A percentile compares a stretch with the other conserved stretches of the same genome.
These are phyloP conservation scores for Dryobates pubescens DNA, from an alignment of 2,797 vertebrate species.

Conservation along the genomic window DNA sequence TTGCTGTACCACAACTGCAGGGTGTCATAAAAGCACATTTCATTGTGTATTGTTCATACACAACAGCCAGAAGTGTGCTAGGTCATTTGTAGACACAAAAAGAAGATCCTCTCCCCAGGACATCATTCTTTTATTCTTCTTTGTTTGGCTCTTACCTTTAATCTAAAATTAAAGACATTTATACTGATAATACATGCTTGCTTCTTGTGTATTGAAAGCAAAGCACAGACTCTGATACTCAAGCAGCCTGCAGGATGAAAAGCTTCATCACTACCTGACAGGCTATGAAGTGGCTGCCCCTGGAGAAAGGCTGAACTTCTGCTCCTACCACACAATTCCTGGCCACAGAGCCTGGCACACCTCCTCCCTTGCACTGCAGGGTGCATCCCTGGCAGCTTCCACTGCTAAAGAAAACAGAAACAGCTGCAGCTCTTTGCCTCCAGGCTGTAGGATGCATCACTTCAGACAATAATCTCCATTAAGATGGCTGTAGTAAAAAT, in stretches of 20 bases:
- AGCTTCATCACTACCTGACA: neutral
- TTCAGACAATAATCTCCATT: slow-evolving; percentile 21
- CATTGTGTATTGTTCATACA: neutral
- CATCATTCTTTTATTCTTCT: neutral
- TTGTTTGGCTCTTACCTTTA: slow-evolving; percentile 19
- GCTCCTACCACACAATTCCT: neutral
- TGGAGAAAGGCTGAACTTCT: slow-evolving; percentile 41
- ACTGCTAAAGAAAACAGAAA: neutral
- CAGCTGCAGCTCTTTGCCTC: slow-evolving; percentile 16
- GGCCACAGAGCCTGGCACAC: neutral
- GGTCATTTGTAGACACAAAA: neutral
- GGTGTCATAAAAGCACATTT: neutral
- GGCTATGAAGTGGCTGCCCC: neutral
- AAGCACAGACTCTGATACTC: neutral
- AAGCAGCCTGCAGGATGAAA: slow-evolving; percentile 22
- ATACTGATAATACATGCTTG: neutral
- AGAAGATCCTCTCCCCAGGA: neutral
- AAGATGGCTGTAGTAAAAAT: neutral
- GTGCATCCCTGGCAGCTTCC: neutral
- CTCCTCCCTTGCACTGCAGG: neutral
- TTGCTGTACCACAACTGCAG: neutral
- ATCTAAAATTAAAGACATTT: slow-evolving; percentile 26
- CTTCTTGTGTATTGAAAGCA: neutral
- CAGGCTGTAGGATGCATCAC: slow-evolving; percentile 15
- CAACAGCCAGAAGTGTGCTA: neutral